These are phyloP conservation scores for Eupsilia transversa DNA, from an alignment of 2,888 invertebrate genomes.

Conservation along the genomic window DNA sequence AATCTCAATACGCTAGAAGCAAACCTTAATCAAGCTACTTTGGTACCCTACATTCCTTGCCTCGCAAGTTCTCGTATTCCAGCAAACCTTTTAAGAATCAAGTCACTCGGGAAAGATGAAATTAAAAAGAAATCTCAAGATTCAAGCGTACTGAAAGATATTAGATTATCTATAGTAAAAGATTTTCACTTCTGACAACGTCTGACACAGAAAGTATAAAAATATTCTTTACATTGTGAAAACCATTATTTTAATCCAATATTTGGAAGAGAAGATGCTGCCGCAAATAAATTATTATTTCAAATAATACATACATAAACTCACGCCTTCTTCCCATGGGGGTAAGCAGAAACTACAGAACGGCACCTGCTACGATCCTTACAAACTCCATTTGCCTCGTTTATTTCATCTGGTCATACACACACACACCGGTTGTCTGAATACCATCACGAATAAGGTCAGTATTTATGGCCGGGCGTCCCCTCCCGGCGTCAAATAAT, in stretches of 20 bases:
- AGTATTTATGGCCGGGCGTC: too few relatives aligned
- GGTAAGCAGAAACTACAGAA: too few relatives aligned
- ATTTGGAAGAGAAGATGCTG: not conserved
- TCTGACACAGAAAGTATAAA: slow-evolving; percentile 6
- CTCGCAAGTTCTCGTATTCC: slow-evolving; percentile 30
- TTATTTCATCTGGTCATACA: too few relatives aligned
- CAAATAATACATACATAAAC: too few relatives aligned
- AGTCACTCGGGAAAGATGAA: slow-evolving; percentile 34
- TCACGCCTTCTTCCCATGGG: too few relatives aligned
- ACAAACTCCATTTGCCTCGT: too few relatives aligned
- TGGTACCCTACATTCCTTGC: slow-evolving; percentile 8
- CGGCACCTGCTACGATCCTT: too few relatives aligned
- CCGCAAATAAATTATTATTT: not conserved
- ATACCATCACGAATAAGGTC: too few relatives aligned
- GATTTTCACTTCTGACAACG: slow-evolving; percentile 11
- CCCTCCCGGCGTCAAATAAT: too few relatives aligned
- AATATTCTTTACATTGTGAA: not conserved
- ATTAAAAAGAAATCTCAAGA: slow-evolving; percentile 36
- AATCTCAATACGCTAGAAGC: slow-evolving; percentile 6
- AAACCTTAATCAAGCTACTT: slow-evolving; percentile 38
- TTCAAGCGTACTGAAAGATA: slow-evolving; percentile 25
- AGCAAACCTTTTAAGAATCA: slow-evolving; percentile 43
- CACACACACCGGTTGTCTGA: too few relatives aligned
- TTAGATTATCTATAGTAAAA: slow-evolving; percentile 30
- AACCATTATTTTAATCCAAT: not conserved